Conservation (phyloP, 2,797 vertebrate genomes). For the Selene dorsalis region DNA sequence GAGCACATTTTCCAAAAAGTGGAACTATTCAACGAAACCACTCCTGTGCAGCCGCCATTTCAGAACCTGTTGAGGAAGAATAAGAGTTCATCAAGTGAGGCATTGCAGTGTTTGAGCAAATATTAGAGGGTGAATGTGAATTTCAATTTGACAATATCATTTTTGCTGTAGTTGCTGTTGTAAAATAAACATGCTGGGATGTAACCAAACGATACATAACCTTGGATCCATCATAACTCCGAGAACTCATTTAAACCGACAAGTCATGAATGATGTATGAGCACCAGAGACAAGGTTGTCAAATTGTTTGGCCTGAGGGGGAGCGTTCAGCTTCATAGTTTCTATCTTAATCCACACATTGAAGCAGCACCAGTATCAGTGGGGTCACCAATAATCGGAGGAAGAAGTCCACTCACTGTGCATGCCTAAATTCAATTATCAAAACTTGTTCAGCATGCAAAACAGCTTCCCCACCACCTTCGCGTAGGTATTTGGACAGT, state of each 20-base stretch:
- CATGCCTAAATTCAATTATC: conserved; percentile 18
- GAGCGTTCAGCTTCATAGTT: conserved; percentile 46
- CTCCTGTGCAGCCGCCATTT: not conserved
- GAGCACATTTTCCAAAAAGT: not conserved
- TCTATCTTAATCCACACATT: conserved; percentile 45
- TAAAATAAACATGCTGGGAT: conserved; percentile 45
- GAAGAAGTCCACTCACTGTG: conserved; percentile 4
- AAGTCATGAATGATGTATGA: conserved; percentile 72
- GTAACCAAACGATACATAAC: conserved; percentile 54
- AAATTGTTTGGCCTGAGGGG: conserved; percentile 58
- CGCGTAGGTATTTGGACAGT: conserved; percentile 3
- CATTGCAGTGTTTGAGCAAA: conserved; percentile 9
- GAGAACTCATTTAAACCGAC: conserved; percentile 63
- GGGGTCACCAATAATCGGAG: conserved; percentile 32
- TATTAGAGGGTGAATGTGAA: conserved; percentile 34
- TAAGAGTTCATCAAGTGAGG: not conserved
- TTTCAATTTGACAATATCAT: conserved; percentile 12
- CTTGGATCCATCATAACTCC: conserved; percentile 50
- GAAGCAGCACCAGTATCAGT: not conserved
- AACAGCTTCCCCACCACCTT: conserved; percentile 3
- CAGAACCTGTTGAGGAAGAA: not conserved
- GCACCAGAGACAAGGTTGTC: conserved; percentile 59
- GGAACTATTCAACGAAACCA: not conserved
- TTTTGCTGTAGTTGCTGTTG: conserved; percentile 22
- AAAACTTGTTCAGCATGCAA: conserved; percentile 13